Evolutionary conservation across 1,140 invertebrate species (phyloP), one percentile per base, ranked within the genome.

Genomic region (Drosophila guanche): DNA sequence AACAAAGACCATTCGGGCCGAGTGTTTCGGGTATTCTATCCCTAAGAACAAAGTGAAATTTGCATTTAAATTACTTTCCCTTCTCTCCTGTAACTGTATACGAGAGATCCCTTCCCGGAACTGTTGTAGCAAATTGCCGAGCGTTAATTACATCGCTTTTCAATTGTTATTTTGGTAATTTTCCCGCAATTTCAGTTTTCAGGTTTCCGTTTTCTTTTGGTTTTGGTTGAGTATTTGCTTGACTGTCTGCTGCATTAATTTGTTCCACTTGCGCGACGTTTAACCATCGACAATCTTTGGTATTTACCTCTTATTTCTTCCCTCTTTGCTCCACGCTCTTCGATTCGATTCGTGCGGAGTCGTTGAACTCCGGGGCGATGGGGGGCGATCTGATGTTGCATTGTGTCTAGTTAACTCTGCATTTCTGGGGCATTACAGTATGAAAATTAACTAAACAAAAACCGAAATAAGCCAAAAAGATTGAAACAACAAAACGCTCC

Each of bases 261-360:
- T 77, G 81, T 86, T 85, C 77, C 81, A 85, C 77, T 85, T 84
- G 80, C 79, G 42, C 80, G 80, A 58, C 66, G 76, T 76, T 84
- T 79, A 79, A 71, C 75, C 66, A 84, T 84, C 79, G 61, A 76
- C 54, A 83, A 67, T 69, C 58, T 79, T 61, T 50, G 54, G 55
- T 56, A 68, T 74, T 76, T 57, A 65, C 42, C 60, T 54, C 25
- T n/a, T 55, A 74, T 73, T 73, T 63, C 47, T 73, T 51, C 60
- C 47, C 33, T 50, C 25, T 51, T 48, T 41, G 42, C 62, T 25
- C 14, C 33, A 22, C 66, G n/a, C 27, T 4, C 16, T 52, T 7
- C 14, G 16, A 37, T 37, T 12, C 42, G 16, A 65, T 56, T 52
- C 29, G 33, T 37, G 10, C 10, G 29, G 25, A 79, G 78, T 72